phyloP scores from a whole-genome alignment of 2,113 vertebrate genomes.

The Chionodraco myersi region DNA sequence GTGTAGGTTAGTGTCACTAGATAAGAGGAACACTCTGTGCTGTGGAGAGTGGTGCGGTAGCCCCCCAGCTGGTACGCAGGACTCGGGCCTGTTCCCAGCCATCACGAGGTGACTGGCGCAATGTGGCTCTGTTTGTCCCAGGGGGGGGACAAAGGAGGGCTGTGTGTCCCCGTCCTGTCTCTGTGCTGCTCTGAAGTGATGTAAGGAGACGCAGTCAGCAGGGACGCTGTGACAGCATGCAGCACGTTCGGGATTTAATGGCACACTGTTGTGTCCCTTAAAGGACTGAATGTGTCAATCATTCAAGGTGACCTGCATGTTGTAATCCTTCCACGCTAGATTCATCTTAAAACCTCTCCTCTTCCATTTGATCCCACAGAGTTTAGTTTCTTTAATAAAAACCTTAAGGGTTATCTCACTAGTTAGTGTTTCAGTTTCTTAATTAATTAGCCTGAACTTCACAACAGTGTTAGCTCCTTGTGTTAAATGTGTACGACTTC shows the following conservation, averaged over 20 bases:
- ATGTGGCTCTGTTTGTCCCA: constrained; percentile 15
- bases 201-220: constrained; percentile 24
- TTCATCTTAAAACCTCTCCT: neutral
- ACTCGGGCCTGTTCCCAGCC: constrained; percentile 25
- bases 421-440: neutral
- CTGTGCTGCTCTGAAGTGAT: constrained; percentile 43
- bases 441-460: neutral
- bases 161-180: constrained; percentile 59
- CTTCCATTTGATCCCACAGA: no score
- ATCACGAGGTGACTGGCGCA: constrained; percentile 24
- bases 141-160: constrained; percentile 42
- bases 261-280: neutral
- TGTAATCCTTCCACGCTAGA: neutral
- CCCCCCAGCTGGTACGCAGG: constrained; percentile 51
- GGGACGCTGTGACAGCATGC: neutral
- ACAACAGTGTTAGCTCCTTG: neutral
- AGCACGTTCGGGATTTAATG: neutral
- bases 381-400: neutral
- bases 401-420: neutral
- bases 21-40: constrained; percentile 47
- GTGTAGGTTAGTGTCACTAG: constrained; percentile 30
- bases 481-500: neutral
- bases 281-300: neutral
- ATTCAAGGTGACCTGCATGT: neutral
- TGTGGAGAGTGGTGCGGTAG: neutral